phyloP scores from a whole-genome alignment of 2,888 invertebrate genomes.

The Nymphalis polychloros region DNA sequence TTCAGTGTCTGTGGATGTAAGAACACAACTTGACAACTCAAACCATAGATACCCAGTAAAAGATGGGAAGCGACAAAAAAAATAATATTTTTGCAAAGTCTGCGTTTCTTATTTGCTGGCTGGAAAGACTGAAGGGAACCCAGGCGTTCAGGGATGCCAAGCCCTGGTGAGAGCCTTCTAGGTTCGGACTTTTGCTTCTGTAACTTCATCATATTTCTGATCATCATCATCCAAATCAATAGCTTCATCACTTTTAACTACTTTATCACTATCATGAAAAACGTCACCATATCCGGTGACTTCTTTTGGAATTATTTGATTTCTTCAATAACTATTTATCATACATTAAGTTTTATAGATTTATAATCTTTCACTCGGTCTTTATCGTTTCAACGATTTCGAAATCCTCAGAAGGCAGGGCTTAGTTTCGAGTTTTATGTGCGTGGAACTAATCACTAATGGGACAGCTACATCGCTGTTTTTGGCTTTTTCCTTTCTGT shows the following conservation, averaged over 20 bases:
- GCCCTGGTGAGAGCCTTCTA: slow-evolving; percentile 82
- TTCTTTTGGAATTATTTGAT: slow-evolving; percentile 40
- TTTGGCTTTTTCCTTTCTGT: slow-evolving; percentile 68
- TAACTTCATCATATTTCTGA: slow-evolving; percentile 61
- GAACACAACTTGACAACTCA: slow-evolving; percentile 52
- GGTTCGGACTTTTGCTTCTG: slow-evolving; percentile 80
- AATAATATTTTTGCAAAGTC: slow-evolving; percentile 79
- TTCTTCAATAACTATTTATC: slow-evolving; percentile 44
- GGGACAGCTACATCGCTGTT: slow-evolving; percentile 67
- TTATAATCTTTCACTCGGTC: slow-evolving; percentile 41
- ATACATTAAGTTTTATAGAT: slow-evolving; percentile 43
- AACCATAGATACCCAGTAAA: slow-evolving; percentile 52
- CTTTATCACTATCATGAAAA: slow-evolving; percentile 38
- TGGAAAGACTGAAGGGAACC: slow-evolving; percentile 80
- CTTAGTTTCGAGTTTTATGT: slow-evolving; percentile 65
- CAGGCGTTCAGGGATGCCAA: slow-evolving; percentile 81
- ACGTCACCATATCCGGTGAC: slow-evolving; percentile 39
- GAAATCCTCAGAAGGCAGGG: slow-evolving; percentile 78
- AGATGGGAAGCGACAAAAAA: slow-evolving; percentile 62
- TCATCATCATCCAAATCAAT: slow-evolving; percentile 47
- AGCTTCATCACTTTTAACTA: slow-evolving; percentile 47
- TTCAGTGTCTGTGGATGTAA: slow-evolving; percentile 38
- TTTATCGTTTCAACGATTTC: slow-evolving; percentile 46
- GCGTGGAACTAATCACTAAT: slow-evolving; percentile 41
- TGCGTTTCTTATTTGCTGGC: slow-evolving; percentile 81